Conservation (phyloP, 2,113 vertebrate genomes). For the Gambusia holbrooki region DNA sequence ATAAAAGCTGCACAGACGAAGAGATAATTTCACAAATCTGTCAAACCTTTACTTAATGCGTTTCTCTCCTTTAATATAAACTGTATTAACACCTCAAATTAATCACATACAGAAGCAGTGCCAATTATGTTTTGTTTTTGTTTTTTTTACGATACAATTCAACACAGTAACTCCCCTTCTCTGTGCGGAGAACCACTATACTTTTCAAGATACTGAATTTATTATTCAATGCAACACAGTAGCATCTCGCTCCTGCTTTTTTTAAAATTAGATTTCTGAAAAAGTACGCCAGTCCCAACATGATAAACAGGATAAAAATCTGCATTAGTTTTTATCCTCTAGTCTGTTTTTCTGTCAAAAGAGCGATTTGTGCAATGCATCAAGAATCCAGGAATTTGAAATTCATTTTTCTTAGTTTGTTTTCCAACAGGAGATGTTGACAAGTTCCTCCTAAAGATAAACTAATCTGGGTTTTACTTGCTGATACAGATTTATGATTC, state of each 20-base stretch:
- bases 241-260: not conserved
- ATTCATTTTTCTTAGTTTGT: not conserved
- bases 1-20: not conserved
- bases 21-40: not conserved
- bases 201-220: not conserved
- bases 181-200: not conserved
- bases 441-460: not conserved
- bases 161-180: not conserved
- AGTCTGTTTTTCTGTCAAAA: constrained; percentile 17
- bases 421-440: not conserved
- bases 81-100: not conserved
- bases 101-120: constrained; percentile 4
- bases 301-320: constrained; percentile 1
- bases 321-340: constrained; percentile 10
- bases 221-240: not conserved
- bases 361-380: constrained; percentile 2
- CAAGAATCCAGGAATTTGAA: not conserved
- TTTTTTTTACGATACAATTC: not conserved
- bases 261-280: constrained; percentile 1
- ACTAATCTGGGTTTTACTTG: not conserved
- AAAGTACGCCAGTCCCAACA: not conserved
- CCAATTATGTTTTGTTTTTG: not conserved
- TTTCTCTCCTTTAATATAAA: not conserved
- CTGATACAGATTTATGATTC: not conserved
- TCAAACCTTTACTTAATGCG: not conserved